Conservation (phyloP, 2,797 vertebrate genomes). For the Phalanger gymnotis region DNA sequence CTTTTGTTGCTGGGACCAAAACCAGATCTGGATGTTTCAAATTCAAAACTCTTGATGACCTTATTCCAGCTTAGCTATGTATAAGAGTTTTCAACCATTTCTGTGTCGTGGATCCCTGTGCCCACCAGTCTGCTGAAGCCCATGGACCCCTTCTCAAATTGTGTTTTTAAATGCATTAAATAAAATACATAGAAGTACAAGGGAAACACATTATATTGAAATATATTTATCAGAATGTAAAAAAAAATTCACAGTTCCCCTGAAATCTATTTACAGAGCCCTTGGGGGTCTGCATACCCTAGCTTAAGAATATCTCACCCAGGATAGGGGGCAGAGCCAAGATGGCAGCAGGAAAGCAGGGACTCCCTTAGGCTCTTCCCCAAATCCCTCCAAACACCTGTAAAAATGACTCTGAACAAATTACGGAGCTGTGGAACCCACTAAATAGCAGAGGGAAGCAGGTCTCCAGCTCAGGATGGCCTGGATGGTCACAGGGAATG, state of each 20-base stretch:
- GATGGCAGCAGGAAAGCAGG: no score
- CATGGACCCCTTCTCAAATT: not conserved
- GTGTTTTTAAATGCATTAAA: not conserved
- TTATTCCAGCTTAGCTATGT: not conserved
- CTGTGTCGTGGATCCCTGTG: not conserved
- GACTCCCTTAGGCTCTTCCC: no score
- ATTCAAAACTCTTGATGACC: not conserved
- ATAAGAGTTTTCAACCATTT: not conserved
- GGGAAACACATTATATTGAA: not conserved
- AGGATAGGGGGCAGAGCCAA: no score
- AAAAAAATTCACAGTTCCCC: not conserved
- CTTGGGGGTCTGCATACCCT: not conserved
- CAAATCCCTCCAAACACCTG: no score
- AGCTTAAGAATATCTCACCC: not conserved
- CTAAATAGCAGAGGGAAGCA: no score
- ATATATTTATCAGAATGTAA: not conserved
- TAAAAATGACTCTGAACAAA: no score
- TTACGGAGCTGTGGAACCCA: no score
- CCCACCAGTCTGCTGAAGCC: not conserved
- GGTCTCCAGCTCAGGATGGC: no score
- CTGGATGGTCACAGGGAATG: no score
- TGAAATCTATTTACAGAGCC: not conserved
- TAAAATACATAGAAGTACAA: not conserved
- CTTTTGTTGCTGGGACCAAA: not conserved
- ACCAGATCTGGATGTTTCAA: not conserved